Evolutionary conservation across 1,140 invertebrate genomes (phyloP), one percentile per base, ranked within the genome.

Genomic region (Drosophila ogumai): DNA sequence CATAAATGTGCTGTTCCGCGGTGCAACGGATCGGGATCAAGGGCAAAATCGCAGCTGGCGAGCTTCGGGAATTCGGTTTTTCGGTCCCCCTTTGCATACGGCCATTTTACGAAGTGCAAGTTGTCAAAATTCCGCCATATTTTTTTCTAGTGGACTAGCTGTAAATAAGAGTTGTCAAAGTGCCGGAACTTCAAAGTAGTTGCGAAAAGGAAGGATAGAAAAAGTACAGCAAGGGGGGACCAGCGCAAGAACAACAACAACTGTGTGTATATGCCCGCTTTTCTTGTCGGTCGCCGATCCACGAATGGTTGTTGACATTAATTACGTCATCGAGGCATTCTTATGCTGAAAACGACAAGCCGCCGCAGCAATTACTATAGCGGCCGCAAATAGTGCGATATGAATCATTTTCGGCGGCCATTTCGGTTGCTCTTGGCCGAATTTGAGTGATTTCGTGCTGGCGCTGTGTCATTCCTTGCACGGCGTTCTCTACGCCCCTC

Each of bases 121-220:
- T 79, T 82, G 81, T 84, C 85, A 80, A 82, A 77, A 84, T 85
- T 82, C 85, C 85, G 86, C 85, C 85, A 90, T 87, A 88, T 87
- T 87, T 87, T 59, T 82, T 85, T 86, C 59, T 50, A 85, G 77
- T 31, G 49, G 47, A 76, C 75, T 90, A 75, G 77, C 84, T 75
- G 84, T 88, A 90, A 88, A 90, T 90, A 80, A 72, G 79, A 84
- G 72, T 76, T 88, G 84, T 79, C 84, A 81, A 46, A 79, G 63
- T 52, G 58, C 61, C 46, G 54, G 79, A 86, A 69, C 67, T 82
- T 32, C 61, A 58, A 47, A 63, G 47, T 31, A 31, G 25, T 40
- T 44, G 81, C 52, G 49, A 57, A 19, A 55, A 38, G 56, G 61
- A 43, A 6, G 47, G 57, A 67, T 22, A 5, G 32, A 67, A 64